phyloP scores from a whole-genome alignment of 2,113 vertebrate species.

The Lanius collurio region DNA sequence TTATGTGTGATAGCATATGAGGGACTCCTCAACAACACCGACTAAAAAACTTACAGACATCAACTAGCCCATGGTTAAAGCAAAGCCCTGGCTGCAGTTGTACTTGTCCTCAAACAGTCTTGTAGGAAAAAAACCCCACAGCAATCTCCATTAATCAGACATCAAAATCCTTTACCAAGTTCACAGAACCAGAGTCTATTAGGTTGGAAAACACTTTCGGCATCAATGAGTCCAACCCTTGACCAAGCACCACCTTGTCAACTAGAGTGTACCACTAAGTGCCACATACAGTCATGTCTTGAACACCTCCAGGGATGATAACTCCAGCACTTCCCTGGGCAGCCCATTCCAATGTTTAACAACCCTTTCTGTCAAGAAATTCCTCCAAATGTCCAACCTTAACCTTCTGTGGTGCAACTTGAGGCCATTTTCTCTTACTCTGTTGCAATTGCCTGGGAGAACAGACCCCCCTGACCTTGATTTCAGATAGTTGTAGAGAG shows the following conservation, averaged over 20 bases:
- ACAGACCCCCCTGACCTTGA: neutral
- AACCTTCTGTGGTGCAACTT: neutral
- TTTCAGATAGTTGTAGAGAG: neutral
- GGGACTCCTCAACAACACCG: neutral
- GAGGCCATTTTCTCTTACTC: neutral
- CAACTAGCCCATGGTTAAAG: fast-evolving
- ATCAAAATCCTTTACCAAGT: neutral
- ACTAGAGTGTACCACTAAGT: neutral
- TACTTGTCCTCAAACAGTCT: neutral
- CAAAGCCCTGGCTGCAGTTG: neutral
- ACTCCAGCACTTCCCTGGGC: neutral
- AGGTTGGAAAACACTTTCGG: neutral
- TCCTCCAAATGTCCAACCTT: neutral
- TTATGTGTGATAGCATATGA: neutral
- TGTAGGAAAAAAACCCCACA: neutral
- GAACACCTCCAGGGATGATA: neutral
- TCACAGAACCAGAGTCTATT: neutral
- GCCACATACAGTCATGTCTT: neutral
- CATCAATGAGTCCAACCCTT: neutral
- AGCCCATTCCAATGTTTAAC: neutral
- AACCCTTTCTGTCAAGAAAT: neutral
- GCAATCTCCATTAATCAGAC: neutral
- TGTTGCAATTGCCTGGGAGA: neutral
- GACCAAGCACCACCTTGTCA: neutral
- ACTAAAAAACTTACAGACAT: neutral